Base-by-base conservation (phyloP, 2,797 vertebrate species). In the Gallirallus australis region DNA sequence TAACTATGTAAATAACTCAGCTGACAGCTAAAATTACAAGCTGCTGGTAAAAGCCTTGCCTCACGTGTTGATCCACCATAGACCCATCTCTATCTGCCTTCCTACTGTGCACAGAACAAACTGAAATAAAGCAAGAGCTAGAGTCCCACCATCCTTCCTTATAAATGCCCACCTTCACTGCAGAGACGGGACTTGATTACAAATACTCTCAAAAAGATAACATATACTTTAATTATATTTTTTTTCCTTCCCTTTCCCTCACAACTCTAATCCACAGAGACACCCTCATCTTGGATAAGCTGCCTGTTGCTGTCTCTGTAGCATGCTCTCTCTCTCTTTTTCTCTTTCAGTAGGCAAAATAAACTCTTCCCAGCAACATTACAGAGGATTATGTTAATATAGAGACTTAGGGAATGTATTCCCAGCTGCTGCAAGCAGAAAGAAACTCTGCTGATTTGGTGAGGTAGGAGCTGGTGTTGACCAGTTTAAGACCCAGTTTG, bases 11-110 rank as follows among this genome's bases (percentile, higher is more conserved):
- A 92, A 84, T 83, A 50, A 20, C 80, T 66, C 42, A 1, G 42
- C 80, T 70, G 90, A 88, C 90, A 93, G 84, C 87, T 90, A 9
- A 63, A 86, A 80, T 94, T 71, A 90, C 92, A 93, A 71, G 71
- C 71, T 61, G 86, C 63, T 35, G 4, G 48, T 53, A 73, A 48
- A 83, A 88, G 88, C 84, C 31, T 72, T 13, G 59, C 66, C 81
- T 78, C 7, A 18, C 11, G 5, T 42, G 68, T 10, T 73, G 91
- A 52, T 68, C 82, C 86, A 14, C 82, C 92, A 2, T 31, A 21
- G 6, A 52, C 48, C 71, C 82, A 16, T 33, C 80, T 56, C 86
- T 85, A 21, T 78, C 95, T 45, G 20, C 15, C 1, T 8, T 47
- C 89, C 80, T 42, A 4, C 75, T 8, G 47, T 17, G 54, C 53